Evolutionary conservation across 1,140 invertebrate species (phyloP).

Genomic region (Centruroides vittatus): DNA sequence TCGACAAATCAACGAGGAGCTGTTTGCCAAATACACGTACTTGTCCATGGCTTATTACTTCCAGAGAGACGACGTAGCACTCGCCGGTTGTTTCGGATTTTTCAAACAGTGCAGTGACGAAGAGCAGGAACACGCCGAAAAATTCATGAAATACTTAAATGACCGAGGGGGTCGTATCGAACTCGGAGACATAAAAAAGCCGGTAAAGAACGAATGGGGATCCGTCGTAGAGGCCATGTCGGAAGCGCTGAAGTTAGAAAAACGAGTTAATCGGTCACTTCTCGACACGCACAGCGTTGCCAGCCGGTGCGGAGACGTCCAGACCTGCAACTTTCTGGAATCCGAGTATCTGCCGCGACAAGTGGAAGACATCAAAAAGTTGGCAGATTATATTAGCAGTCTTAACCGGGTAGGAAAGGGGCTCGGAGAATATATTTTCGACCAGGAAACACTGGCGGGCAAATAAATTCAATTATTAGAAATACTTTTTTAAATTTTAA

Average conservation of each 20-base stretch:
- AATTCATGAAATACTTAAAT: constrained; percentile 48
- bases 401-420: constrained; percentile 42
- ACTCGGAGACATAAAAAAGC: constrained; percentile 29
- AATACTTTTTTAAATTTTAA: no score
- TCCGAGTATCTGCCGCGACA: constrained; percentile 41
- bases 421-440: constrained; percentile 45
- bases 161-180: constrained; percentile 34
- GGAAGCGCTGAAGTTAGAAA: constrained; percentile 42
- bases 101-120: constrained; percentile 43
- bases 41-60: constrained; percentile 38
- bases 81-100: constrained; percentile 40
- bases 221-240: constrained; percentile 40
- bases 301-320: constrained; percentile 28
- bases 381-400: constrained; percentile 41
- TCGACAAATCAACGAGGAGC: constrained; percentile 54
- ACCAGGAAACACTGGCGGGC: constrained; percentile 32
- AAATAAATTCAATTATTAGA: neutral
- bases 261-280: constrained; percentile 40
- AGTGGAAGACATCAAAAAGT: constrained; percentile 43
- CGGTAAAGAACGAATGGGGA: constrained; percentile 40
- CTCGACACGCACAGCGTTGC: constrained; percentile 35
- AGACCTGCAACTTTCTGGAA: constrained; percentile 42
- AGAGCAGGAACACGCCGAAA: constrained; percentile 46
- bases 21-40: neutral
- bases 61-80: constrained; percentile 48